Evolutionary conservation across 2,888 invertebrate species (phyloP).

Genomic region (Sarcophaga rosellei): DNA sequence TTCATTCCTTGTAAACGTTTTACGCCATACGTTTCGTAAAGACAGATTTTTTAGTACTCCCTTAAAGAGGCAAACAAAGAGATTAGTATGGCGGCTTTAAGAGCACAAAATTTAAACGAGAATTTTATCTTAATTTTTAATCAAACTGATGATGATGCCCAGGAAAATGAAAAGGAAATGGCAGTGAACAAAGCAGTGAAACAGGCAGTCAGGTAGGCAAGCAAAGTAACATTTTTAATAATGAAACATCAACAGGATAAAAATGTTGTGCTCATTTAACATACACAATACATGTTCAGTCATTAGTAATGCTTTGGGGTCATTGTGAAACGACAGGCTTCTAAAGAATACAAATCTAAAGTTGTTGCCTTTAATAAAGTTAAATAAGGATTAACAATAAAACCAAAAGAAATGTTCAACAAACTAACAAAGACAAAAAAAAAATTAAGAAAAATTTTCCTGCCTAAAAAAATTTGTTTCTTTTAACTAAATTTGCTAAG

Average conservation of each 20-base stretch:
- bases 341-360: not conserved
- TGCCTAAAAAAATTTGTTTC: too few relatives aligned
- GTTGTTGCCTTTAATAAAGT: too few relatives aligned
- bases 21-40: too few relatives aligned
- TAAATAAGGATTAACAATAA: too few relatives aligned
- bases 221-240: constrained; percentile 1
- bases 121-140: not conserved
- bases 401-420: too few relatives aligned
- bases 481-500: too few relatives aligned
- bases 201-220: not conserved
- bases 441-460: too few relatives aligned
- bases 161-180: constrained; percentile 23
- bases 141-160: constrained; percentile 1
- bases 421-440: too few relatives aligned
- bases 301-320: constrained; percentile 61
- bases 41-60: not conserved
- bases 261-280: constrained; percentile 43
- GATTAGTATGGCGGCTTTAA: not conserved
- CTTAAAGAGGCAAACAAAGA: not conserved
- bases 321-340: constrained; percentile 2
- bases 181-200: not conserved
- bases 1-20: not conserved
- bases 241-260: not conserved
- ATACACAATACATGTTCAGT: constrained; percentile 58
- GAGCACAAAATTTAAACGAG: not conserved